These are phyloP conservation scores for Alitta virens DNA, from an alignment of 2,888 invertebrate species.

Conservation along the genomic window DNA sequence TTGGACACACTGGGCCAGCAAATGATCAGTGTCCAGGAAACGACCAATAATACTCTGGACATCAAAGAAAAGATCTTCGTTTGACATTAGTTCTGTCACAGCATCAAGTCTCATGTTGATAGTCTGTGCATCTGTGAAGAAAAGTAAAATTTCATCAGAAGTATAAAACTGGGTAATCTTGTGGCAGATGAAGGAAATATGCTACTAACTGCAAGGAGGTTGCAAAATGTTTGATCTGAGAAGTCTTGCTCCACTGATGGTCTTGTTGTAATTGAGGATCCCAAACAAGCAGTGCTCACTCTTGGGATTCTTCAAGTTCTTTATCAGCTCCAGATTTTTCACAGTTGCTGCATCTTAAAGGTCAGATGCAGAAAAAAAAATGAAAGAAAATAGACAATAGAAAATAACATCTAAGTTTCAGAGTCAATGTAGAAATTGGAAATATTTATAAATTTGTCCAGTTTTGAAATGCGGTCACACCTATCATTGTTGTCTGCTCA, in stretches of 20 bases:
- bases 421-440: too few relatives aligned
- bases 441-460: too few relatives aligned
- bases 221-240: conserved; percentile 73
- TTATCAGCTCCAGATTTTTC: conserved; percentile 65
- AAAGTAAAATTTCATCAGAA: neutral
- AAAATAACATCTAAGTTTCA: too few relatives aligned
- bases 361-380: neutral
- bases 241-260: conserved; percentile 73
- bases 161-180: neutral
- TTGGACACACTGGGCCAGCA: conserved; percentile 63
- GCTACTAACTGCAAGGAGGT: conserved; percentile 65
- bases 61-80: conserved; percentile 66
- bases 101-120: conserved; percentile 73
- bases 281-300: conserved; percentile 64
- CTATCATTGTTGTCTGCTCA: conserved; percentile 79
- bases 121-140: conserved; percentile 60
- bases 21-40: conserved; percentile 75
- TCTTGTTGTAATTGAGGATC: conserved; percentile 69
- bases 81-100: conserved; percentile 73
- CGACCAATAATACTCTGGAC: conserved; percentile 62
- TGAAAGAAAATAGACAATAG: neutral
- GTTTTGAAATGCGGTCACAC: conserved; percentile 58
- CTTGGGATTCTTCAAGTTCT: conserved; percentile 50
- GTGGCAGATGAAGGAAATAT: too few relatives aligned
- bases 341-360: conserved; percentile 76